A percentile compares a stretch with the other conserved stretches of the same genome.
These are phyloP conservation scores for Dicrurus megarhynchus DNA, from an alignment of 2,113 vertebrate species.

Conservation along the genomic window DNA sequence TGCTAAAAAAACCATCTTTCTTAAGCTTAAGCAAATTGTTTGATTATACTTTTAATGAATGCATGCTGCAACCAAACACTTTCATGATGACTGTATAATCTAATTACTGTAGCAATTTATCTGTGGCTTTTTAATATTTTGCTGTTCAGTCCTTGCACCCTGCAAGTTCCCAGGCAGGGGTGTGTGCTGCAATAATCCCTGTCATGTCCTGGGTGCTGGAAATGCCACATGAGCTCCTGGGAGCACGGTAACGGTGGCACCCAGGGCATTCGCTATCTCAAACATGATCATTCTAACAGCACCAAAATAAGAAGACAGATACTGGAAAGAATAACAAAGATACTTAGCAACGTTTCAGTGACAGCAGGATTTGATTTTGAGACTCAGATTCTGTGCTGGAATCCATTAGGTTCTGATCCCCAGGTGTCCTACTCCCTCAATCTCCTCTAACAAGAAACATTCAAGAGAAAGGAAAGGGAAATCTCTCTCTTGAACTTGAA, in stretches of 20 bases:
- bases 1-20: neutral
- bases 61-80: neutral
- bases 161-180: neutral
- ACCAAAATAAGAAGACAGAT: neutral
- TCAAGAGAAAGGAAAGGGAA: neutral
- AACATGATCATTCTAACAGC: neutral
- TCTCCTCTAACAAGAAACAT: neutral
- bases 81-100: neutral
- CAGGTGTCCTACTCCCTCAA: neutral
- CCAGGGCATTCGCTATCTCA: fast-evolving
- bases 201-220: fast-evolving
- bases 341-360: neutral
- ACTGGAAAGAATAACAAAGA: neutral
- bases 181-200: neutral
- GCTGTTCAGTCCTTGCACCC: neutral
- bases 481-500: neutral
- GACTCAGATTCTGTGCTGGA: neutral
- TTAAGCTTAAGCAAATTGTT: neutral
- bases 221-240: neutral
- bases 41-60: neutral
- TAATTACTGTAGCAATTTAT: neutral
- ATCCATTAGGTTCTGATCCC: neutral
- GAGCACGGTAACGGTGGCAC: fast-evolving
- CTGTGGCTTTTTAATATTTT: neutral
- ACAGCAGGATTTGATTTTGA: neutral